Evolutionary conservation across 2,113 vertebrate species (phyloP), one percentile per base, ranked within the genome.

Genomic region (Microtus richardsoni): DNA sequence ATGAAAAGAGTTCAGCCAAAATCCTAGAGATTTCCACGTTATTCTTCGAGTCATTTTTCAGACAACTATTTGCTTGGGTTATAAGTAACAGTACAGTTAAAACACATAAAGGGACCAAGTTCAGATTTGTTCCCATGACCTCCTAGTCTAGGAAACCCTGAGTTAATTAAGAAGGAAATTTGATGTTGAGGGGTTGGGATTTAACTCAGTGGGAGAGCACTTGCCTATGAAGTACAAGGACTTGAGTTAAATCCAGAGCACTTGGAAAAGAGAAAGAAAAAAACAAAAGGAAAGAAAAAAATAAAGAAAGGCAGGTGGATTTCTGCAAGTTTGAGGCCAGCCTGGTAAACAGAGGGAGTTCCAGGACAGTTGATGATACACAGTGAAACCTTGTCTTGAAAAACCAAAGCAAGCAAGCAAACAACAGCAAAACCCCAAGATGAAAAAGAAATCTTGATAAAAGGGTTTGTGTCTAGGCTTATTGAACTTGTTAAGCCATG

Each of bases 51-150:
- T 33, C 9, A 41, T 94, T 96, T 96, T 75, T 87, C 78, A 93
- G 33, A 95, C 75, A 74, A 87, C 5, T 60, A 77, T 52, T 90
- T 96, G 54, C 75, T 91, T 96, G 82, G 6, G n/a, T 93, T 96
- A 79, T 92, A 19, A 84, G 58, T 62, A 97, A 96, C 36, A 73
- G 60, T 62, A 83, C 66, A 21, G 36, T 92, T 92, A 95, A 92
- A 88, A 62, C 26, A 5, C 47, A 54, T 52, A 39, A 87, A 68
- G 14, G 6, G 49, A 87, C 17, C 24, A 86, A 91, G 33, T 16
- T 91, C 28, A 96, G 80, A 90, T 33, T 87, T 79, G 6, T 93
- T 97, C 91, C n/a, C 93, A 96, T 78, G 68, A 95, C 62, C 44
- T 41, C 91, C 4, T 54, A 73, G 44, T 58, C 30, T 30, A 75